phyloP scores from a whole-genome alignment of 2,888 invertebrate species.

The Pinctada fucata region DNA sequence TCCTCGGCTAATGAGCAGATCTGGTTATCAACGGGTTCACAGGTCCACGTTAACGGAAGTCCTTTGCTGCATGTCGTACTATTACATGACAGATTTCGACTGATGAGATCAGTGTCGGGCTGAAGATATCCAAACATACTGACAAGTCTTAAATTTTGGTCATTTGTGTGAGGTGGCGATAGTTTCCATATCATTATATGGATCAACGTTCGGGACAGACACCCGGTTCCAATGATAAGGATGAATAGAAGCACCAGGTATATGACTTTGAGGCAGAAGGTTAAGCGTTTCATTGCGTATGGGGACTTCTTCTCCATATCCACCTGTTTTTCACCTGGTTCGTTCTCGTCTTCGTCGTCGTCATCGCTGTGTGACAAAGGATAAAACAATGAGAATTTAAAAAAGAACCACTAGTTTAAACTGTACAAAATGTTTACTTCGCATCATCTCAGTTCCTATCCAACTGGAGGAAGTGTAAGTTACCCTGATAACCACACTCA shows the following conservation, averaged over 20 bases:
- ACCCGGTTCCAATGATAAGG: not conserved
- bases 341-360: no score
- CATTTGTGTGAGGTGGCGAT: not conserved
- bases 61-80: not conserved
- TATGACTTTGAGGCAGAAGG: not conserved
- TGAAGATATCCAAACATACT: not conserved
- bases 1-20: not conserved
- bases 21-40: no score
- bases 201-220: not conserved
- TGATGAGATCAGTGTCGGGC: not conserved
- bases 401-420: no score
- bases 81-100: not conserved
- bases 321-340: no score
- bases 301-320: no score
- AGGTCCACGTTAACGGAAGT: not conserved
- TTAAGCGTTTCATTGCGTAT: no score
- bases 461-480: no score
- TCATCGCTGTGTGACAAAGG: no score
- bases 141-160: not conserved
- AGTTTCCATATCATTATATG: not conserved
- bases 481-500: no score
- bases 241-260: not conserved
- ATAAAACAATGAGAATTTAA: no score
- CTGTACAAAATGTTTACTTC: no score
- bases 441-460: no score